phyloP scores from a whole-genome alignment of 2,113 vertebrate species.

The Hylia prasina region DNA sequence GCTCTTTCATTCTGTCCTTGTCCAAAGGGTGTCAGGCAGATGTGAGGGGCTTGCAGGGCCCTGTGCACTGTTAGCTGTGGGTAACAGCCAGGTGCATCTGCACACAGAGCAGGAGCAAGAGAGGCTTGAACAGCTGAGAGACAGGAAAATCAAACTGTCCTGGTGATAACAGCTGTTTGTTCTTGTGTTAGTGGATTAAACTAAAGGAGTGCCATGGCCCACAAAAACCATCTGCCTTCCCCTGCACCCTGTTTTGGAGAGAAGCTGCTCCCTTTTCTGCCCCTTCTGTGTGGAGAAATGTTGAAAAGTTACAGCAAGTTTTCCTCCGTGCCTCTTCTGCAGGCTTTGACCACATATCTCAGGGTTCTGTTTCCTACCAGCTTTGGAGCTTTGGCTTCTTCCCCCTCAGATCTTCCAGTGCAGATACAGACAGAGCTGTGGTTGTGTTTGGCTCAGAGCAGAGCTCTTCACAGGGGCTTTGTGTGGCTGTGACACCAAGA shows the following conservation, averaged over 20 bases:
- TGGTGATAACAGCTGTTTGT: background rate
- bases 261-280: background rate
- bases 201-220: background rate
- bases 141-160: background rate
- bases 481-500: background rate
- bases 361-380: background rate
- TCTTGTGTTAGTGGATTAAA: background rate
- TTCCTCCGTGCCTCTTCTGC: background rate
- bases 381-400: background rate
- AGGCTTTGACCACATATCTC: background rate
- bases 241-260: background rate
- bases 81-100: background rate
- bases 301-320: background rate
- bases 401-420: background rate
- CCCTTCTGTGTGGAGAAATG: background rate
- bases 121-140: background rate
- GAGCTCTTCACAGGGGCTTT: background rate
- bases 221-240: background rate
- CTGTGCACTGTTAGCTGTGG: background rate
- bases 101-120: background rate
- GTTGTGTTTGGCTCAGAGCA: background rate
- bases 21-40: background rate
- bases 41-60: background rate
- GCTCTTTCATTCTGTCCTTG: background rate
- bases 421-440: background rate